These are phyloP conservation scores for Clarias magur DNA, from an alignment of 2,113 vertebrate species.

Conservation along the genomic window DNA sequence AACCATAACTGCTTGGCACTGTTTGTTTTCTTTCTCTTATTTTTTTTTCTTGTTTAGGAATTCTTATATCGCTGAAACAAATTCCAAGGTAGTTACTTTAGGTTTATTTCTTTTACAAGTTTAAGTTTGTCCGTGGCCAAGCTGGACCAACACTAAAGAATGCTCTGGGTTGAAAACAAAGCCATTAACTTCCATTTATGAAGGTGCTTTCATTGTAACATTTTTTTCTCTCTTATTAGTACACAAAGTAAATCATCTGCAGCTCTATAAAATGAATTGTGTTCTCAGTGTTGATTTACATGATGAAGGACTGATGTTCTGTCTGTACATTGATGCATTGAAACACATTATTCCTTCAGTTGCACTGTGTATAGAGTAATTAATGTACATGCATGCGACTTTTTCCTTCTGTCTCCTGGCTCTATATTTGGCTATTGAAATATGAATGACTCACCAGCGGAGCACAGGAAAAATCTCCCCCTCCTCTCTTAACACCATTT, in stretches of 20 bases:
- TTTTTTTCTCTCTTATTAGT: slow-evolving; percentile 24
- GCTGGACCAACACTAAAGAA: not conserved
- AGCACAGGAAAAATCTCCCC: slow-evolving; percentile 58
- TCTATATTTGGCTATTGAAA: slow-evolving; percentile 61
- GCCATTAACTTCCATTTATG: not conserved
- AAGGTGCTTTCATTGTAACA: not conserved
- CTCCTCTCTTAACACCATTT: slow-evolving; percentile 59
- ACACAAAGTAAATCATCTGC: slow-evolving; percentile 42
- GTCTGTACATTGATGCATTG: slow-evolving; percentile 58
- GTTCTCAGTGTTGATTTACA: slow-evolving; percentile 49
- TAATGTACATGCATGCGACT: slow-evolving; percentile 69
- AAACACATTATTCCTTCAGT: slow-evolving; percentile 65
- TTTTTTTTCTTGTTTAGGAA: slow-evolving; percentile 40
- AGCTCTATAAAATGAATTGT: slow-evolving; percentile 52
- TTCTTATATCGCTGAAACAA: slow-evolving; percentile 64
- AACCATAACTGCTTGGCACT: slow-evolving; percentile 47
- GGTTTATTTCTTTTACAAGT: slow-evolving; percentile 55
- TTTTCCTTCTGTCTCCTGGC: slow-evolving; percentile 58
- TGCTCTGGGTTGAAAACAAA: not conserved
- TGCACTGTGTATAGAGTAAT: slow-evolving; percentile 63
- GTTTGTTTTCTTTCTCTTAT: slow-evolving; percentile 11
- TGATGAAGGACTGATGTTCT: slow-evolving; percentile 55
- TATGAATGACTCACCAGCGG: slow-evolving; percentile 66
- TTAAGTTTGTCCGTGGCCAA: not conserved
- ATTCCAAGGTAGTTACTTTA: slow-evolving; percentile 60